Evolutionary conservation across 2,113 vertebrate species (phyloP).

Genomic region (Lepisosteus oculatus): DNA sequence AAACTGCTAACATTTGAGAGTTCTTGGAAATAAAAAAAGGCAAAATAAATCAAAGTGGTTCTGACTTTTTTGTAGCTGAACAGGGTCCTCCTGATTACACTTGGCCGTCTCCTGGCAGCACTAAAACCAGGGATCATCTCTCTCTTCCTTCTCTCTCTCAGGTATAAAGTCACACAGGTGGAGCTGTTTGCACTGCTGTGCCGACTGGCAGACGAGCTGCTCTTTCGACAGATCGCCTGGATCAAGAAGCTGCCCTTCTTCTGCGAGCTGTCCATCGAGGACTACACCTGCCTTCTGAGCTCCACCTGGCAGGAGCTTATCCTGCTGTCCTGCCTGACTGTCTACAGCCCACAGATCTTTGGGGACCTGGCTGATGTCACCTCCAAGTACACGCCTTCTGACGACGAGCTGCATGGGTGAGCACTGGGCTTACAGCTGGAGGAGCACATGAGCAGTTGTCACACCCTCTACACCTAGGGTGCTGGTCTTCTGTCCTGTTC

Average conservation of each 20-base stretch:
- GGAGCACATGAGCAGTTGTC: too few species aligned
- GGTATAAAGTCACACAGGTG: constrained; percentile 94
- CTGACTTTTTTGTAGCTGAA: too few species aligned
- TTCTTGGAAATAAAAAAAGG: too few species aligned
- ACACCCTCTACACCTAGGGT: too few species aligned
- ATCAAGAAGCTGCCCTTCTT: constrained; percentile 98
- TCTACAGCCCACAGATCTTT: constrained; percentile 94
- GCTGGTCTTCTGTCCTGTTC: too few species aligned
- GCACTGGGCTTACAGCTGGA: constrained; percentile 19
- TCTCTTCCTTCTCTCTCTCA: constrained; percentile 38
- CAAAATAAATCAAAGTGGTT: too few species aligned
- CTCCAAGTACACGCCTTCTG: constrained; percentile 91
- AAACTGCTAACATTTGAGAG: too few species aligned
- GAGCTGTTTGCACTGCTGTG: constrained; percentile 95
- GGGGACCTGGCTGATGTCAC: constrained; percentile 92
- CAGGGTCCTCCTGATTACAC: too few species aligned
- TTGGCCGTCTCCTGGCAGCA: too few species aligned
- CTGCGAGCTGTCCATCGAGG: constrained; percentile 95
- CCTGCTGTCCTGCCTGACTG: constrained; percentile 92
- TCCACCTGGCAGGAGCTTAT: constrained; percentile 97
- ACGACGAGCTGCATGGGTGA: constrained; percentile 93
- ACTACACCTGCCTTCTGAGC: constrained; percentile 96
- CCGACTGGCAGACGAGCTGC: constrained; percentile 93
- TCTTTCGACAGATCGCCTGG: constrained; percentile 97
- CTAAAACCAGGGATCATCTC: neutral